phyloP scores from a whole-genome alignment of 2,888 invertebrate species.

The Campoletis raptor region DNA sequence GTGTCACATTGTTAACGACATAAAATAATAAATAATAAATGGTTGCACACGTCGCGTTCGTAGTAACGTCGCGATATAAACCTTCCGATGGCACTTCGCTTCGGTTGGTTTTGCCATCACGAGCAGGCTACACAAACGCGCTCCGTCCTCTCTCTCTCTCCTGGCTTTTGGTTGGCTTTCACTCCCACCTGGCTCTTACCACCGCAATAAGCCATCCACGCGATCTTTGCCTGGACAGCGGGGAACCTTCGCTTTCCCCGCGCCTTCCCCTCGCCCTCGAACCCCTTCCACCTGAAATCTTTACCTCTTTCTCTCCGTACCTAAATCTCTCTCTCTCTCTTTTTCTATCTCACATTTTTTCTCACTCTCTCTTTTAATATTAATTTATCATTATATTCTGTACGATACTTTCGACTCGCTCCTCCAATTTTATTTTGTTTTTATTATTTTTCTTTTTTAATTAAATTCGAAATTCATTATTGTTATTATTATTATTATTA shows the following conservation, averaged over 20 bases:
- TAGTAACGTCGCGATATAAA: slow-evolving; percentile 40
- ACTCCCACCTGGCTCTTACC: slow-evolving; percentile 62
- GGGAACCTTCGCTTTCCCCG: background rate
- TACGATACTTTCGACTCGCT: background rate
- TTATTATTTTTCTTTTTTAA: background rate
- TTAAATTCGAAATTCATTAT: background rate
- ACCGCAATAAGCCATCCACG: slow-evolving; percentile 41
- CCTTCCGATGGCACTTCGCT: slow-evolving; percentile 43
- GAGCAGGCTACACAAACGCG: slow-evolving; percentile 25
- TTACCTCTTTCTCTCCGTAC: slow-evolving; percentile 11
- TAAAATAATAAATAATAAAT: background rate
- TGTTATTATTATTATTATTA: background rate
- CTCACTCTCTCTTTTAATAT: slow-evolving; percentile 17
- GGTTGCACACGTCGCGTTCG: background rate
- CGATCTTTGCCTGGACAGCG: slow-evolving; percentile 45
- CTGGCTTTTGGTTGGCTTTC: slow-evolving; percentile 65
- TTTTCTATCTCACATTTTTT: slow-evolving; percentile 12
- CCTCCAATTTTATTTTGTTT: background rate
- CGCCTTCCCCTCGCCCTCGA: background rate
- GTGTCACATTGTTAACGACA: background rate
- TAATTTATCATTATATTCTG: slow-evolving; percentile 55
- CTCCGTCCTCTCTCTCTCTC: slow-evolving; percentile 53
- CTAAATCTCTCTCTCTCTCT: slow-evolving; percentile 5
- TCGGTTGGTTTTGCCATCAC: slow-evolving; percentile 44
- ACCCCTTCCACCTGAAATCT: slow-evolving; percentile 31